Base-by-base conservation (phyloP, 2,113 vertebrate species). In the rat (Rattus norvegicus) region DNA sequence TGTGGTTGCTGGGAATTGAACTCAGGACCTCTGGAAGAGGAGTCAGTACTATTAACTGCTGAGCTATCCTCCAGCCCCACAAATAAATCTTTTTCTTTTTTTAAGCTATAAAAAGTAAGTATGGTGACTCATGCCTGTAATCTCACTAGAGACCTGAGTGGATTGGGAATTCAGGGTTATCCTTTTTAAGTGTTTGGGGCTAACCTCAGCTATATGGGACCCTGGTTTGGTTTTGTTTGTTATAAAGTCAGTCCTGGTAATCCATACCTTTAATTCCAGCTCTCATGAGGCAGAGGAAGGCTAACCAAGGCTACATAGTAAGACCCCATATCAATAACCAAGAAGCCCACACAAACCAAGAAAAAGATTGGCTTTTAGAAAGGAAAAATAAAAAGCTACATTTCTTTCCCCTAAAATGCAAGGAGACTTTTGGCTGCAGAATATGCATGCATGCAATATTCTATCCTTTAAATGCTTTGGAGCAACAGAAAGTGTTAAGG, bases 401-500 rank as follows among this genome's bases (percentile, higher is more conserved):
- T 63, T 73, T 90, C 26, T 47, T 73, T 59, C 39, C 30, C 49
- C 43, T 63, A 93, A 95, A 47, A 89, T 1, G 6, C 7, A 88
- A 39, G 11, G 13, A 36, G 80, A 69, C 73, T 91, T 92, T 56
- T 47, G 36, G 80, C 86, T 92, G 92, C 33, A 94, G 59, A 93
- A 81, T 92, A 54, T 88, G 90, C 36, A 97, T 1, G 1, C n/a
- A 63, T 2, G 1, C 69, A 88, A n/a, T 91, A 47, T 86, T 79
- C 77, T 43, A 59, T 84, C 73, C 94, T 83, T 96, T 91, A 91
- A 90, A 92, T 73, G 47, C 91, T 80, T 83, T 94, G 56, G 20
- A 94, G 39, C 69, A 93, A 88, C 72, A 95, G 36, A 86, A 95
- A 77, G 79, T 90, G 76, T 75, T 94, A 63, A 93, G 91, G 72